phyloP scores from a whole-genome alignment of 2,888 invertebrate genomes.

The Lasioglossum figueresi region DNA sequence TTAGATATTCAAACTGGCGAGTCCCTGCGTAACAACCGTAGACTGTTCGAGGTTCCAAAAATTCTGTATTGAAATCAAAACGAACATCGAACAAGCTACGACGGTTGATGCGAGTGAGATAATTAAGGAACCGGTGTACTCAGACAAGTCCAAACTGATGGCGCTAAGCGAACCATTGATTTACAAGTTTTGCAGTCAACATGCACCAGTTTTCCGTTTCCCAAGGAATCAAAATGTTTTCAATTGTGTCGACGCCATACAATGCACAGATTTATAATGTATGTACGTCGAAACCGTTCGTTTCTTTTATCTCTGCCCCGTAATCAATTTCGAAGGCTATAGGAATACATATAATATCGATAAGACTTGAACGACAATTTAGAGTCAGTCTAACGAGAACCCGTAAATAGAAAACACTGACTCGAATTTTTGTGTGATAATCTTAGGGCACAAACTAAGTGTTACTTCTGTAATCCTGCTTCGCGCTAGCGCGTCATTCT shows the following conservation, averaged over 20 bases:
- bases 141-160: not conserved
- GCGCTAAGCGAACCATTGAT: not conserved
- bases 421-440: constrained; percentile 68
- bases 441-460: constrained; percentile 66
- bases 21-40: constrained; percentile 2
- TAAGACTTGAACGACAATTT: constrained; percentile 35
- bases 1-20: constrained; percentile 21
- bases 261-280: constrained; percentile 46
- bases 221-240: constrained; percentile 15
- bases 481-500: not conserved
- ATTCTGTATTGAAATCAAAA: not conserved
- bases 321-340: constrained; percentile 38
- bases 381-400: constrained; percentile 28
- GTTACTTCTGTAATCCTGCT: constrained; percentile 52
- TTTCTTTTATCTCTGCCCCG: constrained; percentile 52
- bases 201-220: not conserved
- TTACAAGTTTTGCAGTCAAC: not conserved
- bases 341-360: constrained; percentile 42
- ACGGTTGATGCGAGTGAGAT: constrained; percentile 32
- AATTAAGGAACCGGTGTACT: constrained; percentile 17
- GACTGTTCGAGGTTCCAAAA: constrained; percentile 14
- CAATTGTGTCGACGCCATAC: not conserved
- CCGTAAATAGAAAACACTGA: constrained; percentile 30
- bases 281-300: constrained; percentile 30
- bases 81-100: constrained; percentile 13